Base-by-base conservation (phyloP, 1,140 invertebrate genomes). In the Pseudomyrmex concolor region DNA sequence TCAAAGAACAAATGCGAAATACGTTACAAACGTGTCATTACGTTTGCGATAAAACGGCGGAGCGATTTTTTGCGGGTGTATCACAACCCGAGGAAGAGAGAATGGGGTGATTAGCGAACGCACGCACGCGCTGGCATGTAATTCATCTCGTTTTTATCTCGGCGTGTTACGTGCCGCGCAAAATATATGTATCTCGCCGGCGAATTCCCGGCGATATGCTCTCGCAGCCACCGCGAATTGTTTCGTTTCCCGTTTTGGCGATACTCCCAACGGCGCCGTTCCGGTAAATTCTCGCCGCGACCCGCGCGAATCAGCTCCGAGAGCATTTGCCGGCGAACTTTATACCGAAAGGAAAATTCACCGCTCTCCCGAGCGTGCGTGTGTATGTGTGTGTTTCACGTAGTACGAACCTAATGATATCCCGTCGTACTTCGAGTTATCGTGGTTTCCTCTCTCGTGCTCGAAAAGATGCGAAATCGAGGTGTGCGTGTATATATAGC, bases 121-220 rank as follows among this genome's bases (percentile, higher is more conserved):
- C 34, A 48, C 15, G 17, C 34, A 25, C 48, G 15, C n/a, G 10
- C 34, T 7, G 34, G 34, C 34, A 9, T 19, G 2, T 17, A 12
- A 59, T 57, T 78, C 54, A 70, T 70, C 5, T 34, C 55, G 76
- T 70, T 70, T 78, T 68, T 68, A 70, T 54, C 50, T 54, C 67
- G 34, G 50, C 50, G 51, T 9, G 12, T 67, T 67, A 45, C 17
- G 25, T 3, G 12, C 45, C 13, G 67, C 13, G 50, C 48, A 19
- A 45, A 43, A 51, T 15, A 68, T 8, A 2, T 45, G 25, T 66
- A 67, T 77, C 25, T 76, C 50, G 50, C 25, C 62, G 8, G 17
- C 34, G 54, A 48, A 67, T 77, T 77, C 51, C 74, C 34, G 19
- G 1, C 54, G 64, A 70, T 78, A 70, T 34, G 34, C 34, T 34